Base-by-base conservation (phyloP, 2,797 vertebrate genomes). In the Hoplostethus mediterraneus region DNA sequence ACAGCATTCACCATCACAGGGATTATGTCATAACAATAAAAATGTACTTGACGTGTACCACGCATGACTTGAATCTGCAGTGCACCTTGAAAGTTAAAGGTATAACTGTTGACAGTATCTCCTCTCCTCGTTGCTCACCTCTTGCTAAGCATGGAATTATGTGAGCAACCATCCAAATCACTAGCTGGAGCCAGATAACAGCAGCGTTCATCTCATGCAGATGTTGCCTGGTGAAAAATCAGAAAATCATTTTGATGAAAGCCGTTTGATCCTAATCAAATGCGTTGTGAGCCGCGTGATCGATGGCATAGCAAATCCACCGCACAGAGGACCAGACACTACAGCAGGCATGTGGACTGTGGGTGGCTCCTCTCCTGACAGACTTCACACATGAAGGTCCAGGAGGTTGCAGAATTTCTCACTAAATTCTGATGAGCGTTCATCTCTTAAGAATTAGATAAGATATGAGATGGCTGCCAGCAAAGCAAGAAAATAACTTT, bases 141-240 rank as follows among this genome's bases (percentile, higher is more conserved):
- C 70, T 42, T 21, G 62, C 33, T 40, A 12, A 62, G 16, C 28
- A 36, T 45, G 14, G 68, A 71, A 58, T 73, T 73, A 73, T 67
- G 9, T 9, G 57, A 68, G 54, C n/a, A 80, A 16, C 47, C 49
- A 57, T 51, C 80, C 17, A 69, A 63, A 75, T 84, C 12, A 73
- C 14, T 52, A 58, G 58, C 14, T 52, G 63, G 58, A 75, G 48
- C 21, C 31, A 61, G 12, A 68, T 79, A 65, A 63, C 21, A 66
- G 40, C 42, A 73, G 52, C 45, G 48, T 17, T 66, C 55, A 67
- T 75, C 49, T 69, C 31, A 28, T 64, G 53, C 73, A 78, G 58
- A 77, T 77, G 47, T 44, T 59, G 30, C 66, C 30, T 63, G 33
- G 52, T 52, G 45, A 66, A 11, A 75, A 30, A 3, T 52, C 38